Evolutionary conservation across 2,113 vertebrate genomes (phyloP).

Genomic region (Thalassarche chlororhynchos): DNA sequence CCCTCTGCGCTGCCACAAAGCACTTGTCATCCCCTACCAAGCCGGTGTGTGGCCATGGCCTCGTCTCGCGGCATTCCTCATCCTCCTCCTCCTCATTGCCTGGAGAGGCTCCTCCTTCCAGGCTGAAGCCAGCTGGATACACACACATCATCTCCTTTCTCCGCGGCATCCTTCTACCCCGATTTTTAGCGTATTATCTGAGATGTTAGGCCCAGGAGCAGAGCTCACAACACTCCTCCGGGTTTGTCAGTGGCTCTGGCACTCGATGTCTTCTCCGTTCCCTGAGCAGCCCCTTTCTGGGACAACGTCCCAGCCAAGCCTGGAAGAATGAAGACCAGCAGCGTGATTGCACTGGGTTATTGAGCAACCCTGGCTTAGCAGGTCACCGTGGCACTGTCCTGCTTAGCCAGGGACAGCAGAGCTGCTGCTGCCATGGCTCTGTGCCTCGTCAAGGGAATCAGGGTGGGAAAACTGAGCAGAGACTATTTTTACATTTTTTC

Average conservation of each 20-base stretch:
- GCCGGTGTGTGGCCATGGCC: not conserved
- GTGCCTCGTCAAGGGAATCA: not conserved
- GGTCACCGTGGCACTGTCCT: not conserved
- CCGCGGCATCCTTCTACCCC: not conserved
- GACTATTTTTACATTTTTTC: constrained; percentile 30
- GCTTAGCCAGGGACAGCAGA: not conserved
- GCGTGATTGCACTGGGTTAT: not conserved
- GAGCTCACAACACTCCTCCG: not conserved
- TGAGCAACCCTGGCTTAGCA: not conserved
- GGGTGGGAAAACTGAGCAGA: constrained; percentile 2
- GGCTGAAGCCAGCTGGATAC: not conserved
- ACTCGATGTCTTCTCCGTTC: not conserved
- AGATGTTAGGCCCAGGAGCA: not conserved
- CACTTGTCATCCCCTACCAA: not conserved
- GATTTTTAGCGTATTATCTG: not conserved
- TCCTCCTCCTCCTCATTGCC: not conserved
- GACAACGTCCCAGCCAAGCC: not conserved
- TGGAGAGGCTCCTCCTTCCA: not conserved
- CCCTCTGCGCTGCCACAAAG: not conserved
- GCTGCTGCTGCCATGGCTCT: not conserved
- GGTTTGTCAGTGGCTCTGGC: not conserved
- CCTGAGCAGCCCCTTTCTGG: not conserved
- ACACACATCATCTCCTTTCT: not conserved
- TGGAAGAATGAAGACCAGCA: not conserved
- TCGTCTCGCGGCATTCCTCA: not conserved